phyloP scores from a whole-genome alignment of 2,797 vertebrate species.

The Lagocephalus sceleratus region DNA sequence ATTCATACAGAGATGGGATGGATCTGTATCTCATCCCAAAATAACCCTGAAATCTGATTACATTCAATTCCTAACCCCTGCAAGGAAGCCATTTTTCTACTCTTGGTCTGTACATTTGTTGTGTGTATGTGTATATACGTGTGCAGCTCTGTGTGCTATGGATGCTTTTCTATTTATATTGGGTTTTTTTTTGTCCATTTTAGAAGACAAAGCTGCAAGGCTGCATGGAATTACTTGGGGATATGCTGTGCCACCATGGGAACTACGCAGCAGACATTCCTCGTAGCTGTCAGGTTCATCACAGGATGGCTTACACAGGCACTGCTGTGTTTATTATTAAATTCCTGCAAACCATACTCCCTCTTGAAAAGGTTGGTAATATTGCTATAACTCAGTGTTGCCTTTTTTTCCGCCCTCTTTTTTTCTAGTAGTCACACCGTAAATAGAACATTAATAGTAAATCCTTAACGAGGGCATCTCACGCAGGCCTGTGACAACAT shows the following conservation, averaged over 20 bases:
- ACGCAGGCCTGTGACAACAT: conserved; percentile 81
- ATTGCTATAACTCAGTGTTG: background rate
- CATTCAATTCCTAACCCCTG: conserved; percentile 65
- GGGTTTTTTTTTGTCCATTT: conserved; percentile 46
- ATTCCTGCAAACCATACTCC: conserved; percentile 86
- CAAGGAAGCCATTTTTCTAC: conserved; percentile 58
- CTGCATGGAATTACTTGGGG: conserved; percentile 83
- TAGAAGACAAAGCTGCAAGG: conserved; percentile 86
- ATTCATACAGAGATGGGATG: conserved; percentile 65
- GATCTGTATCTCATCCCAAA: conserved; percentile 71
- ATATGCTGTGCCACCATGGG: conserved; percentile 82
- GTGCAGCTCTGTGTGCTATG: conserved; percentile 13
- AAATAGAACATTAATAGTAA: no score
- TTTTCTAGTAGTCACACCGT: background rate
- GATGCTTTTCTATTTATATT: conserved; percentile 37
- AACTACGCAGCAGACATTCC: conserved; percentile 68
- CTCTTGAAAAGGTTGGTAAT: conserved; percentile 83
- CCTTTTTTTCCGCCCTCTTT: background rate
- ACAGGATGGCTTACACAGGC: conserved; percentile 85
- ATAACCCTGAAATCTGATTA: conserved; percentile 77
- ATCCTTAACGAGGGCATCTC: background rate
- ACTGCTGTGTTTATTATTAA: conserved; percentile 82
- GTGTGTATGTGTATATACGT: conserved; percentile 24
- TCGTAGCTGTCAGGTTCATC: conserved; percentile 74
- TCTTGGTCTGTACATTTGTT: conserved; percentile 13